phyloP scores from a whole-genome alignment of 2,113 vertebrate genomes.

The Hyla sarda region DNA sequence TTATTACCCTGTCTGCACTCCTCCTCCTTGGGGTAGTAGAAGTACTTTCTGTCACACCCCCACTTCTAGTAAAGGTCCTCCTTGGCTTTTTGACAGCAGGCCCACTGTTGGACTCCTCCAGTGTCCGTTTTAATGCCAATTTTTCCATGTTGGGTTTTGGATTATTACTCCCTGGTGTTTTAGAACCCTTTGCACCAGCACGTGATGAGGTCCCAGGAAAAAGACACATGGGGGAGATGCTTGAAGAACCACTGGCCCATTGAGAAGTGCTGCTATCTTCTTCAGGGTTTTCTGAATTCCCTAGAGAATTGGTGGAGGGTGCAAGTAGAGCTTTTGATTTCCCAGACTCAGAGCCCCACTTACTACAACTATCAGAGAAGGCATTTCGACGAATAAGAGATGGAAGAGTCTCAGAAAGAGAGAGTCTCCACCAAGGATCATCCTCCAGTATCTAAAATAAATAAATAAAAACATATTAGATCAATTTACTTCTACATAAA shows the following conservation, averaged over 20 bases:
- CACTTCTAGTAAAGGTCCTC: constrained; percentile 66
- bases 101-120: constrained; percentile 77
- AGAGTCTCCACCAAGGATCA: constrained; percentile 74
- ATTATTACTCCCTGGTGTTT: constrained; percentile 62
- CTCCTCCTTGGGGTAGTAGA: constrained; percentile 65
- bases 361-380: constrained; percentile 69
- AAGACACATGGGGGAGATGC: constrained; percentile 65
- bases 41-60: constrained; percentile 60
- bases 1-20: constrained; percentile 67
- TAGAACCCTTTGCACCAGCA: constrained; percentile 72
- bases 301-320: constrained; percentile 22
- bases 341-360: constrained; percentile 69
- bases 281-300: constrained; percentile 66
- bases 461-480: not conserved
- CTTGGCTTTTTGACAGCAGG: constrained; percentile 75
- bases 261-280: constrained; percentile 69
- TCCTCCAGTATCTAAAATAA: constrained; percentile 73
- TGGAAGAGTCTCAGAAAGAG: constrained; percentile 72
- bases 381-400: constrained; percentile 70
- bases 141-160: constrained; percentile 75
- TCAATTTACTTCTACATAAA: too few relatives aligned
- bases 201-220: constrained; percentile 71
- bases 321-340: constrained; percentile 64
- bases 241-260: constrained; percentile 42
- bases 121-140: constrained; percentile 77